phyloP scores from a whole-genome alignment of 2,797 vertebrate species.

The Sebastes kiyomatsui region DNA sequence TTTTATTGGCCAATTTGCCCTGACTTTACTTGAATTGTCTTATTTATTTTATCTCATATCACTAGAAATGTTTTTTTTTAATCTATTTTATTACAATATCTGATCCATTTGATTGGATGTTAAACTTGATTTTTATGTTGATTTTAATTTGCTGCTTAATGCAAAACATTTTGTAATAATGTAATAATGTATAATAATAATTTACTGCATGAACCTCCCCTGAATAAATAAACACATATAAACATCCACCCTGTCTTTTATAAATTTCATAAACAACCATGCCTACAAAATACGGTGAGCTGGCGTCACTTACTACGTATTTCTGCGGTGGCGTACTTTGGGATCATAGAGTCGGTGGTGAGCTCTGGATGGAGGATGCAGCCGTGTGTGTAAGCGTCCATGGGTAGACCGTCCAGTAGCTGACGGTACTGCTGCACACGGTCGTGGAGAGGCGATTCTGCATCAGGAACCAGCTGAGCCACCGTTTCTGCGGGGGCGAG shows the following conservation, averaged over 20 bases:
- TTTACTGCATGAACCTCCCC: no score
- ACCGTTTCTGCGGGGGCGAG: slow-evolving; percentile 84
- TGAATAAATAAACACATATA: no score
- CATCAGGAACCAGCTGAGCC: slow-evolving; percentile 91
- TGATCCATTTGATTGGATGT: neutral
- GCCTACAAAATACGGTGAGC: neutral
- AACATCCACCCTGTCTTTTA: neutral
- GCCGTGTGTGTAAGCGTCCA: slow-evolving; percentile 99
- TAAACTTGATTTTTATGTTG: neutral
- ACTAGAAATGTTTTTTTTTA: neutral
- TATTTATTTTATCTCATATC: neutral
- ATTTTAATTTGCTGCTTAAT: neutral
- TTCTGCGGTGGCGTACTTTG: slow-evolving; percentile 99
- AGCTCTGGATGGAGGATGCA: slow-evolving; percentile 99
- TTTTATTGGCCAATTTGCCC: neutral
- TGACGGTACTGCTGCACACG: slow-evolving; percentile 95
- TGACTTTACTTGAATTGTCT: neutral
- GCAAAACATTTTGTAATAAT: no score
- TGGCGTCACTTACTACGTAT: slow-evolving; percentile 96
- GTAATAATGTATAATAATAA: no score
- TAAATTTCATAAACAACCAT: neutral
- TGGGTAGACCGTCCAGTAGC: slow-evolving; percentile 94
- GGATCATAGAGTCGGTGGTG: slow-evolving; percentile 99
- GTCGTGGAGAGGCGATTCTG: slow-evolving; percentile 85
- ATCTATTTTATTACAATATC: neutral